These are phyloP conservation scores for Pseudomyrmex sp. DNA, from an alignment of 1,140 invertebrate species.

Conservation along the genomic window DNA sequence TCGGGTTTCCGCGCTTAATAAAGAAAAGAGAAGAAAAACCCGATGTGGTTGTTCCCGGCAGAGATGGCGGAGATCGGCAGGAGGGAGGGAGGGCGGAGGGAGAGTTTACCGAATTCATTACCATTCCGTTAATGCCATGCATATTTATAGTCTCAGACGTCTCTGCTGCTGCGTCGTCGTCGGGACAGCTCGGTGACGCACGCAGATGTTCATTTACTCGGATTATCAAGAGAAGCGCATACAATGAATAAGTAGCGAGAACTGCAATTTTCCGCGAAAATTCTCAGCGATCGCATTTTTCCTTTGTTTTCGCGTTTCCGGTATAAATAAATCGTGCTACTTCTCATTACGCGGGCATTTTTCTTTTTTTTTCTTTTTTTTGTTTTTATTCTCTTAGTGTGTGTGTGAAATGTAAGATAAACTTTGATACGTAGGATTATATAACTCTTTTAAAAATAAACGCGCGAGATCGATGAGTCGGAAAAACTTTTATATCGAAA, in stretches of 20 bases:
- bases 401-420: not conserved
- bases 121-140: slow-evolving; percentile 76
- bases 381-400: no score
- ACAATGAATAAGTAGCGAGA: slow-evolving; percentile 63
- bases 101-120: slow-evolving; percentile 77
- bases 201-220: slow-evolving; percentile 57
- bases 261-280: slow-evolving; percentile 72
- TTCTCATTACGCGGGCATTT: not conserved
- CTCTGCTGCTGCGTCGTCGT: slow-evolving; percentile 50
- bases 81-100: slow-evolving; percentile 46
- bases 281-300: not conserved
- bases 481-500: not conserved
- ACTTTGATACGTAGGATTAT: not conserved
- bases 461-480: not conserved
- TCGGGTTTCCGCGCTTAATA: slow-evolving; percentile 50
- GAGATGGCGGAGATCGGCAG: slow-evolving; percentile 43
- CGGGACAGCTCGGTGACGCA: slow-evolving; percentile 41
- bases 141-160: slow-evolving; percentile 77
- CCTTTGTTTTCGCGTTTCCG: not conserved
- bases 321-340: not conserved
- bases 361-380: not conserved
- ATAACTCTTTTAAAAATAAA: slow-evolving; percentile 10
- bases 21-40: slow-evolving; percentile 55
- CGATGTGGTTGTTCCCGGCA: not conserved
- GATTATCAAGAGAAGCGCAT: slow-evolving; percentile 43